Evolutionary conservation across 35 echinoderm and acorn worm genomes (phyloP), one percentile per base, ranked within the genome.

Genomic region (Chiridota heheva): DNA sequence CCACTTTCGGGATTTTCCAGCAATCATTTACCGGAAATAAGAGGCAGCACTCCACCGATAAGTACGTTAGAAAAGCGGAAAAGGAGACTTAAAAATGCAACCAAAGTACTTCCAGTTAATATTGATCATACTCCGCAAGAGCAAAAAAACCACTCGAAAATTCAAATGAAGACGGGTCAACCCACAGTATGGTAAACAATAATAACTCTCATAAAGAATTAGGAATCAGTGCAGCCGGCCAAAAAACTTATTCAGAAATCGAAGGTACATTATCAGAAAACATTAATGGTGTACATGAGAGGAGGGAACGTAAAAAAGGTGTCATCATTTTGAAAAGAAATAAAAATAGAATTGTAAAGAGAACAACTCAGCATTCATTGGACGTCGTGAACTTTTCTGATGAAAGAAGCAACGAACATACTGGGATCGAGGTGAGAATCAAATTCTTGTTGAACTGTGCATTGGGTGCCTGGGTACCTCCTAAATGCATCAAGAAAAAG

Each of bases 381-480:
- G 86, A 96, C 46, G 73, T 86, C 51, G 76, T 43, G 34, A 60
- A 81, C 28, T 36, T 13, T 39, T 18, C 72, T 7, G 75, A 58
- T 22, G 29, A 46, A 44, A 32, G 60, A 37, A 63, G 25, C 15
- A 40, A 72, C 40, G 76, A 34, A 26, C 84, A 92, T 36, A 92
- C 90, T 30, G 90, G 87, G 5, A 82, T 96, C 17, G 92, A 96
- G 92, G 92, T 96, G 68, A 63, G 18, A 34, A 32, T n/a, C n/a
- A n/a, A n/a, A n/a, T n/a, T n/a, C n/a, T n/a, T n/a, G n/a, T n/a
- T n/a, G n/a, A n/a, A n/a, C n/a, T n/a, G n/a, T n/a, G n/a, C n/a
- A n/a, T n/a, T 53, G n/a, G n/a, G 10, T n/a, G 47, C 47, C 47
- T n/a, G n/a, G 10, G 10, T n/a, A 12, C 47, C n/a, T n/a, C n/a